These are phyloP conservation scores for Nysson spinosus DNA, from an alignment of 2,888 invertebrate genomes.

Conservation along the genomic window DNA sequence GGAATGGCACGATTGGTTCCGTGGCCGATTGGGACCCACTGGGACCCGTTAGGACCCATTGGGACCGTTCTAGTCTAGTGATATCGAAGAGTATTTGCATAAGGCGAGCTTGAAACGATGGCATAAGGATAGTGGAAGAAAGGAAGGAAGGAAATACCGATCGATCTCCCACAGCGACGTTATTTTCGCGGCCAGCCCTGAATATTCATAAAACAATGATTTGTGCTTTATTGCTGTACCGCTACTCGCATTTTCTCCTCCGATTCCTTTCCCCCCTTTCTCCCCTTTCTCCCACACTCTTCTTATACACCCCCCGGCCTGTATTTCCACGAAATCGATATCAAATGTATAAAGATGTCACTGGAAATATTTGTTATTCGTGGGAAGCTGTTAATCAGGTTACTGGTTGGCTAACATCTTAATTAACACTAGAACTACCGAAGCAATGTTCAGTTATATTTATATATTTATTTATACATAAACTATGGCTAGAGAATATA, in stretches of 20 bases:
- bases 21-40: too few relatives aligned
- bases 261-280: constrained; percentile 64
- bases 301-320: constrained; percentile 28
- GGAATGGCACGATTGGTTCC: too few relatives aligned
- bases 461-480: too few relatives aligned
- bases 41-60: too few relatives aligned
- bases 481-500: too few relatives aligned
- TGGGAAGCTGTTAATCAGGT: too few relatives aligned
- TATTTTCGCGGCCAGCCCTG: constrained; percentile 54
- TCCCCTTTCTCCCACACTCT: constrained; percentile 42
- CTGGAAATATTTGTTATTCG: constrained; percentile 30
- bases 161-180: constrained; percentile 61
- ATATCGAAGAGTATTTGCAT: constrained; percentile 48
- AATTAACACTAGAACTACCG: too few relatives aligned
- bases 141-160: constrained; percentile 63
- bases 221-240: constrained; percentile 63
- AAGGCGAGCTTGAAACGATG: constrained; percentile 55
- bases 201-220: constrained; percentile 72
- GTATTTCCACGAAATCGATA: constrained; percentile 38
- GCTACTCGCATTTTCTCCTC: constrained; percentile 54
- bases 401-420: too few relatives aligned
- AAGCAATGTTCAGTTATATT: too few relatives aligned
- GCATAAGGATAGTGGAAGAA: constrained; percentile 54
- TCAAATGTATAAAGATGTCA: background rate
- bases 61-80: background rate